Evolutionary conservation across 2,797 vertebrate species (phyloP).

Genomic region (Rhynchonycteris naso): DNA sequence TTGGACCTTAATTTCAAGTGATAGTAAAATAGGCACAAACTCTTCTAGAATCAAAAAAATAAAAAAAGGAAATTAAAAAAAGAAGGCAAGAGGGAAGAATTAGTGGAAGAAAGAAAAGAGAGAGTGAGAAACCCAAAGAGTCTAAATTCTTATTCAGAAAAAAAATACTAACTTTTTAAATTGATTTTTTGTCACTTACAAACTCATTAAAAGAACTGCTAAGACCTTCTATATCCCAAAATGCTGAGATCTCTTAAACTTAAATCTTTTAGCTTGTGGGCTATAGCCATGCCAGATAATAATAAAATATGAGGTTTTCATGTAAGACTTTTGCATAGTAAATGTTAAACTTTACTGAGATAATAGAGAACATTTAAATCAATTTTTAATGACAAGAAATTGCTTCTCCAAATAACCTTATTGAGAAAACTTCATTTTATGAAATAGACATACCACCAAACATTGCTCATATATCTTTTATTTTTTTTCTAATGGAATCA

Average conservation of each 20-base stretch:
- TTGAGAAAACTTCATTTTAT: conserved; percentile 56
- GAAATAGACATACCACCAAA: neutral
- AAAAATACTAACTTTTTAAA: conserved; percentile 2
- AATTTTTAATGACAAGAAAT: conserved; percentile 42
- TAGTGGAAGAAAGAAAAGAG: no score
- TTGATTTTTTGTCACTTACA: neutral
- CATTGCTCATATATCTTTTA: conserved; percentile 39
- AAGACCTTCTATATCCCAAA: neutral
- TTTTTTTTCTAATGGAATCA: conserved; percentile 61
- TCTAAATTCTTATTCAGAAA: conserved; percentile 36
- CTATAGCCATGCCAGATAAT: neutral
- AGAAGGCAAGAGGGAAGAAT: neutral
- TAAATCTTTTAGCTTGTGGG: neutral
- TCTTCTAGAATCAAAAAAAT: neutral
- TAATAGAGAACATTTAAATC: conserved; percentile 18
- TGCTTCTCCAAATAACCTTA: neutral
- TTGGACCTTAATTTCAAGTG: conserved; percentile 12
- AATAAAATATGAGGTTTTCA: neutral
- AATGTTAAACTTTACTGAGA: neutral
- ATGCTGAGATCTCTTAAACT: neutral
- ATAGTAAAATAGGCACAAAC: conserved; percentile 19
- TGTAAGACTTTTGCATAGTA: neutral
- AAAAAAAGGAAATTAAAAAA: neutral
- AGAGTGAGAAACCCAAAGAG: neutral
- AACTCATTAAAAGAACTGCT: neutral